Percentiles rank a stretch among this genome's conserved stretches.
Evolutionary conservation across 2,888 invertebrate genomes (phyloP).

Genomic region (Zonitis immaculata): DNA sequence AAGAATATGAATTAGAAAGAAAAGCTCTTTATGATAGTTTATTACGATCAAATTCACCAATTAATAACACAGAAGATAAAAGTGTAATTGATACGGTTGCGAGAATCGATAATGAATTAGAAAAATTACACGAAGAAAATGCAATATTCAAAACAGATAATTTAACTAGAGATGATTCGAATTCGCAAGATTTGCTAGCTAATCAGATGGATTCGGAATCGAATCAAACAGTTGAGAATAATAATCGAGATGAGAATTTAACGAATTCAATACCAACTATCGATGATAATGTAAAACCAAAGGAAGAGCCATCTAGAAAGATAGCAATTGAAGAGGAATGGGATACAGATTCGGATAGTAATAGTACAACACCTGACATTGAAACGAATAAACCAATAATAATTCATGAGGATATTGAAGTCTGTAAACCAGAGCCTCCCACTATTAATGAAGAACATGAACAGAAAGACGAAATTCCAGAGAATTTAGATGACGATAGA

Average conservation of each 20-base stretch:
- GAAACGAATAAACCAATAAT: slow-evolving; percentile 32
- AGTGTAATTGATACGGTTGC: background rate
- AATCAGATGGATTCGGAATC: background rate
- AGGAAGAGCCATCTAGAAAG: slow-evolving; percentile 25
- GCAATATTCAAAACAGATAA: slow-evolving; percentile 19
- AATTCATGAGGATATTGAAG: slow-evolving; percentile 11
- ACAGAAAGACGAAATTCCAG: slow-evolving; percentile 32
- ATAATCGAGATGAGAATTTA: background rate
- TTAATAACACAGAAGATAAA: slow-evolving; percentile 33
- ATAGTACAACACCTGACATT: slow-evolving; percentile 34
- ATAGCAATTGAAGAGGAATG: slow-evolving; percentile 35
- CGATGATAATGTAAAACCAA: slow-evolving; percentile 22
- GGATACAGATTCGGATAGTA: slow-evolving; percentile 40
- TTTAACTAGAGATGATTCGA: background rate
- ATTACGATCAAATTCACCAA: slow-evolving; percentile 40
- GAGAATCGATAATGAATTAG: slow-evolving; percentile 19
- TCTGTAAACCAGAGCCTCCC: slow-evolving; percentile 21
- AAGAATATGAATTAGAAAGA: slow-evolving; percentile 49
- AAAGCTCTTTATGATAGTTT: slow-evolving; percentile 48
- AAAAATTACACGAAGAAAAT: slow-evolving; percentile 20
- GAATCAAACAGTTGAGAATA: background rate
- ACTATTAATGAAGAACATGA: slow-evolving; percentile 37
- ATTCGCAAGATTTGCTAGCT: background rate
- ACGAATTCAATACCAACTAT: background rate
- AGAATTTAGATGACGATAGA: slow-evolving; percentile 22